Evolutionary conservation across 2,797 vertebrate species (phyloP).

Genomic region (Molothrus aeneus): DNA sequence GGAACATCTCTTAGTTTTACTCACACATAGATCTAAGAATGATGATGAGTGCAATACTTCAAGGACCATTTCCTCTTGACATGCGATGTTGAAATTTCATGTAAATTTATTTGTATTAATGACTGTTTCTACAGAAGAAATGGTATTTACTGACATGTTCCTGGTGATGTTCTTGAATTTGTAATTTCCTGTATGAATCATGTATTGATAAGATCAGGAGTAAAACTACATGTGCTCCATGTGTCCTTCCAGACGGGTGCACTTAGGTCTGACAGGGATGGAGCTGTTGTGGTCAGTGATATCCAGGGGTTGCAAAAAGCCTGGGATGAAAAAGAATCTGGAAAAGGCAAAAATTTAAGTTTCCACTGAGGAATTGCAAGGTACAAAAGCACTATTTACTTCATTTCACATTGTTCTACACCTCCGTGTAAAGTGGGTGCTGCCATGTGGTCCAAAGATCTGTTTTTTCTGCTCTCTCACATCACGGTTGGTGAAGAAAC

Average conservation of each 20-base stretch:
- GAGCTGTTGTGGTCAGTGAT: too few species aligned
- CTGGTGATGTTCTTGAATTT: not conserved
- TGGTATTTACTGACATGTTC: not conserved
- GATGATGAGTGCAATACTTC: not conserved
- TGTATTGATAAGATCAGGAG: not conserved
- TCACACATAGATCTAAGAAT: not conserved
- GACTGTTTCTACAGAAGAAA: not conserved
- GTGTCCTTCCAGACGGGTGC: not conserved
- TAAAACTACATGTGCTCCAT: accelerated
- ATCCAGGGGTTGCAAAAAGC: not conserved
- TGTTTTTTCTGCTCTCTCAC: not conserved
- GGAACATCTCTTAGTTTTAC: not conserved
- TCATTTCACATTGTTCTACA: not conserved
- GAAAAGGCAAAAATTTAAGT: not conserved
- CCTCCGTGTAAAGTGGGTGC: not conserved
- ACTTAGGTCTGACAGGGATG: not conserved
- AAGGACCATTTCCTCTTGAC: not conserved
- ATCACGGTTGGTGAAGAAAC: not conserved
- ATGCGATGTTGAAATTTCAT: not conserved
- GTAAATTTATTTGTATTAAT: not conserved
- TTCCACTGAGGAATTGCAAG: not conserved
- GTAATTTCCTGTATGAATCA: not conserved
- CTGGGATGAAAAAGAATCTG: not conserved
- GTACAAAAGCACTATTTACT: not conserved
- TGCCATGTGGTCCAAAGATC: not conserved